Evolutionary conservation across 2,797 vertebrate species (phyloP).

Genomic region (Tenualosa ilisha): DNA sequence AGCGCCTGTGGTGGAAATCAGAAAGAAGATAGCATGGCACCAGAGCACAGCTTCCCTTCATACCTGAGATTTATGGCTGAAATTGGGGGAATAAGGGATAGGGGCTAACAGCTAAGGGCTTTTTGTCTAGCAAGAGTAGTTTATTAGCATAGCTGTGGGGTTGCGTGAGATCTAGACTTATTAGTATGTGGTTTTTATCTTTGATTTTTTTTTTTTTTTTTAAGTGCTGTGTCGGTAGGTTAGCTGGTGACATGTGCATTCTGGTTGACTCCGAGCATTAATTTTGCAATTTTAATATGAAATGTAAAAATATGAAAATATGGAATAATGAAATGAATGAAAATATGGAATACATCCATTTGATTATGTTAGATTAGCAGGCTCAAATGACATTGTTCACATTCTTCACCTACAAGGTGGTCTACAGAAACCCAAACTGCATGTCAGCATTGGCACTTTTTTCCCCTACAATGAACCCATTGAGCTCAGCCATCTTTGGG

Average conservation of each 20-base stretch:
- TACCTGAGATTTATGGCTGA: background rate
- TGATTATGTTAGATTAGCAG: background rate
- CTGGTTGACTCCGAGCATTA: background rate
- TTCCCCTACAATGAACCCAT: constrained; percentile 51
- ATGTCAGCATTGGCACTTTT: background rate
- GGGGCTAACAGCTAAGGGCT: background rate
- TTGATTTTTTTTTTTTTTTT: background rate
- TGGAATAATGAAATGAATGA: background rate
- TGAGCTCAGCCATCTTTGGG: constrained; percentile 32
- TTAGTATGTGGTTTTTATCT: background rate
- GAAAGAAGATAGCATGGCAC: background rate
- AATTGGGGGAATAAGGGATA: background rate
- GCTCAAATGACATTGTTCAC: constrained; percentile 1
- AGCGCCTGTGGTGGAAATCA: background rate
- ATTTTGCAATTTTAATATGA: background rate
- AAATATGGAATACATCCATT: background rate
- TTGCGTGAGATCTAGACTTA: background rate
- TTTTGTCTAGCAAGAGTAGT: background rate
- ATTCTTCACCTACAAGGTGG: constrained; percentile 14
- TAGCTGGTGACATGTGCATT: background rate
- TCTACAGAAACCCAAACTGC: background rate
- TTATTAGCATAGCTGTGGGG: background rate
- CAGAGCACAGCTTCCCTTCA: background rate
- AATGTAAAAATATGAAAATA: background rate
- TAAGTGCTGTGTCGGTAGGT: background rate